Evolutionary conservation across 1,140 invertebrate genomes (phyloP).

Genomic region (Nebria ingens): DNA sequence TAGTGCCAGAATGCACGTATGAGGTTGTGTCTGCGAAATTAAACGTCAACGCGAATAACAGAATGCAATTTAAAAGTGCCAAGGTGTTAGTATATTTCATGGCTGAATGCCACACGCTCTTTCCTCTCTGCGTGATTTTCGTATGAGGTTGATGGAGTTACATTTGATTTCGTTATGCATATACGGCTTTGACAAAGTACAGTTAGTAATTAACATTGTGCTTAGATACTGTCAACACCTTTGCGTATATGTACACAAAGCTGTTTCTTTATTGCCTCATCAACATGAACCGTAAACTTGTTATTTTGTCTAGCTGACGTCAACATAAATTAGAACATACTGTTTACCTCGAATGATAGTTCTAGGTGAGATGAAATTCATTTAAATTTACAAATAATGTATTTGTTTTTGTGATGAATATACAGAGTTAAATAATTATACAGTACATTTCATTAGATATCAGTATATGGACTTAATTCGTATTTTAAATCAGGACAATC

Average conservation of each 20-base stretch:
- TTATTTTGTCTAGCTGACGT: too few relatives aligned
- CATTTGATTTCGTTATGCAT: too few relatives aligned
- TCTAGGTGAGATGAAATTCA: too few relatives aligned
- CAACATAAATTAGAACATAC: too few relatives aligned
- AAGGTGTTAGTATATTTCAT: background rate
- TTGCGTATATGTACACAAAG: background rate
- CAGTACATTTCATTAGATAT: background rate
- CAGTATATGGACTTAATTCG: background rate
- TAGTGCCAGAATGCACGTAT: background rate
- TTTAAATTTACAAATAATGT: too few relatives aligned
- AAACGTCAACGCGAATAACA: background rate
- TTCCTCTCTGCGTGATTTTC: background rate
- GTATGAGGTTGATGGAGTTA: too few relatives aligned
- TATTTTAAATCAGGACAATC: background rate
- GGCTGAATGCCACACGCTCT: background rate
- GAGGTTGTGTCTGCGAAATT: background rate
- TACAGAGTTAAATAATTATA: too few relatives aligned
- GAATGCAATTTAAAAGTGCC: background rate
- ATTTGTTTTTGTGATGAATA: too few relatives aligned
- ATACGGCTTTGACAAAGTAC: slow-evolving; percentile 3
- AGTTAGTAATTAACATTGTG: slow-evolving; percentile 4
- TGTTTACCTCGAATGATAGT: too few relatives aligned
- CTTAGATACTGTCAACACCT: background rate
- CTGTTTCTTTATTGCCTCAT: too few relatives aligned
- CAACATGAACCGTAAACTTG: too few relatives aligned